Evolutionary conservation across 2,888 invertebrate species (phyloP), one percentile per base, ranked within the genome.

Genomic region (Tipula lateralis): DNA sequence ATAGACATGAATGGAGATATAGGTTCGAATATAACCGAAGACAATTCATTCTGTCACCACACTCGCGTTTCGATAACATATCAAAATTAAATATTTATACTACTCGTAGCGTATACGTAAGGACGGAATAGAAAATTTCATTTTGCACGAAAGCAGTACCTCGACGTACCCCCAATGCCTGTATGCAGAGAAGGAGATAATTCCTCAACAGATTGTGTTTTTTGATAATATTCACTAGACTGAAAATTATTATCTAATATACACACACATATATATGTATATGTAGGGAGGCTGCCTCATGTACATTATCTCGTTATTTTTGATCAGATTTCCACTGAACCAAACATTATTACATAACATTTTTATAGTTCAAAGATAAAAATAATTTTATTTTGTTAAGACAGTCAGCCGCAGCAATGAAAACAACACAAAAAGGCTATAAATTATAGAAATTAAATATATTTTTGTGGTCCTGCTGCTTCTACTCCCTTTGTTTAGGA

Each of bases 371-470:
- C 7, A 66, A 24, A 66, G 24, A 66, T 19, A 66, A 24, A 66
- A 66, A 50, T 16, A 4, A 16, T n/a, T n/a, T 39, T 66, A 24
- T 66, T 24, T 24, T 9, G 16, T 66, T 24, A 24, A 24, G 66
- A 24, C 9, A 66, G 24, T 9, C 24, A 66, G 24, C 66, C 12
- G 24, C 66, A 66, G 66, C 12, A 16, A 50, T 16, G 44, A 50
- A 50, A 50, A 50, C 16, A 50, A 9, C 24, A 24, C 24, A 66
- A 66, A 66, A 66, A 66, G 24, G 9, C 24, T 24, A 66, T 66
- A 66, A 66, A 66, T 66, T 66, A 66, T 66, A 66, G 66, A 66
- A 66, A 66, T 66, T 66, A 66, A 66, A 66, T 50, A 7, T 50
- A 19, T 19, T 50, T 50, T 50, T 66, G 66, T 44, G 44, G 2